Conservation (phyloP, 2,888 invertebrate species). For the Plutella xylostella region DNA sequence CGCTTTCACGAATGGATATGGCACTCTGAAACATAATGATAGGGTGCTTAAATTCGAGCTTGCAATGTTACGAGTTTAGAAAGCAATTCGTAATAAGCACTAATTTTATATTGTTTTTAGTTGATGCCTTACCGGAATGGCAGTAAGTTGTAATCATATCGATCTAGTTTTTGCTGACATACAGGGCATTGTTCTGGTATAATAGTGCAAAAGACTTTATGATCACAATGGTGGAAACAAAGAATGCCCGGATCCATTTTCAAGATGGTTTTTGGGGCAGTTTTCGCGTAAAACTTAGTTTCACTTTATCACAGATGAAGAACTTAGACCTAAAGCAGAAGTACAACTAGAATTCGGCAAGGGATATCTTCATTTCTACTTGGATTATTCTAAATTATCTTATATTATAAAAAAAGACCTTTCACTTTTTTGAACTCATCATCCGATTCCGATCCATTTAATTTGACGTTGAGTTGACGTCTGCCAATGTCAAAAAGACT, state of each 20-base stretch:
- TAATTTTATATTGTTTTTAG: conserved; percentile 15
- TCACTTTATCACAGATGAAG: conserved; percentile 21
- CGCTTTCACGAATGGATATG: conserved; percentile 89
- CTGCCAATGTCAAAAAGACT: too few species aligned
- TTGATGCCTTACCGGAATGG: conserved; percentile 75
- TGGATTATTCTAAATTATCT: too few species aligned
- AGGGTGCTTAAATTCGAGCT: too few species aligned
- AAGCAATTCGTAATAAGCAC: conserved; percentile 24
- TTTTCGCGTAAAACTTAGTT: conserved; percentile 12
- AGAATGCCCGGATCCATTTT: conserved; percentile 84
- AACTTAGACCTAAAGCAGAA: too few species aligned
- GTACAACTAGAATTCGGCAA: too few species aligned
- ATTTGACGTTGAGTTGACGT: too few species aligned
- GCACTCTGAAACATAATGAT: conserved; percentile 71
- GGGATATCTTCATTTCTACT: too few species aligned
- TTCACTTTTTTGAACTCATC: too few species aligned
- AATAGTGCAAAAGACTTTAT: conserved; percentile 84
- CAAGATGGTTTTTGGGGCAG: conserved; percentile 20
- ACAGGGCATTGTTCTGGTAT: conserved; percentile 84
- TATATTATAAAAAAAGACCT: too few species aligned
- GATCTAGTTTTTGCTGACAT: conserved; percentile 71
- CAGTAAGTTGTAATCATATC: conserved; percentile 75
- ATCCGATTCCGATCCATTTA: too few species aligned
- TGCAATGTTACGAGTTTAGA: conserved; percentile 34
- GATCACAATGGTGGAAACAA: conserved; percentile 91